phyloP scores from a whole-genome alignment of 2,113 vertebrate species.

The Platycercus adscitus region DNA sequence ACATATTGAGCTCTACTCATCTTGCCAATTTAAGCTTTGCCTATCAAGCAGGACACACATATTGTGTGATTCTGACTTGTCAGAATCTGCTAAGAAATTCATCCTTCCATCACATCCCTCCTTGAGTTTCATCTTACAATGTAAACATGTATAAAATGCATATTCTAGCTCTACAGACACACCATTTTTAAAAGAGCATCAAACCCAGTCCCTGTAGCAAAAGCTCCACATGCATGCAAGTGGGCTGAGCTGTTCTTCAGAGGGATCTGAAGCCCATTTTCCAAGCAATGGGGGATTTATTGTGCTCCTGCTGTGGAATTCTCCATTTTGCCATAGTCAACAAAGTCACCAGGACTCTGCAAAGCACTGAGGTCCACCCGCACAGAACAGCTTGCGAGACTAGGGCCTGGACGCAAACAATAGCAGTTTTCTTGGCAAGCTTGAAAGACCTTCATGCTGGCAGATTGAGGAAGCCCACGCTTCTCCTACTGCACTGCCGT shows the following conservation, averaged over 20 bases:
- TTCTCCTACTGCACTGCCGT: slow-evolving; percentile 14
- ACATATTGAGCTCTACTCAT: not conserved
- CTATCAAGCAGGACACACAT: not conserved
- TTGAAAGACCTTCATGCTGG: slow-evolving; percentile 22
- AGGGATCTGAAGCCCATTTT: not conserved
- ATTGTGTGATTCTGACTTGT: not conserved
- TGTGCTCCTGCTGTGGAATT: not conserved
- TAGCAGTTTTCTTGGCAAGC: slow-evolving; percentile 53
- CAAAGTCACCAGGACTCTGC: not conserved
- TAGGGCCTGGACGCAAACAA: slow-evolving; percentile 30
- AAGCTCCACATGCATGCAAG: not conserved
- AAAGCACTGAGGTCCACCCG: not conserved
- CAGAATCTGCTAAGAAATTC: not conserved
- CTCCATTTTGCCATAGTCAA: slow-evolving; percentile 11
- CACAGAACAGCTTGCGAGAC: slow-evolving; percentile 44
- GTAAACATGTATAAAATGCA: not conserved
- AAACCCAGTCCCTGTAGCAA: not conserved
- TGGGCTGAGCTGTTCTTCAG: not conserved
- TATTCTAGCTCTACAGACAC: not conserved
- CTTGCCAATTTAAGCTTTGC: not conserved
- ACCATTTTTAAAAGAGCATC: not conserved
- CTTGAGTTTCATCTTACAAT: not conserved
- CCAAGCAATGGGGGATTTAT: not conserved
- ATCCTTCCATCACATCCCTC: not conserved
- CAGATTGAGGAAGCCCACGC: slow-evolving; percentile 64